Percentiles rank a stretch among this genome's conserved stretches.
Conservation (phyloP, 2,888 invertebrate species). For the Timandra comae region DNA sequence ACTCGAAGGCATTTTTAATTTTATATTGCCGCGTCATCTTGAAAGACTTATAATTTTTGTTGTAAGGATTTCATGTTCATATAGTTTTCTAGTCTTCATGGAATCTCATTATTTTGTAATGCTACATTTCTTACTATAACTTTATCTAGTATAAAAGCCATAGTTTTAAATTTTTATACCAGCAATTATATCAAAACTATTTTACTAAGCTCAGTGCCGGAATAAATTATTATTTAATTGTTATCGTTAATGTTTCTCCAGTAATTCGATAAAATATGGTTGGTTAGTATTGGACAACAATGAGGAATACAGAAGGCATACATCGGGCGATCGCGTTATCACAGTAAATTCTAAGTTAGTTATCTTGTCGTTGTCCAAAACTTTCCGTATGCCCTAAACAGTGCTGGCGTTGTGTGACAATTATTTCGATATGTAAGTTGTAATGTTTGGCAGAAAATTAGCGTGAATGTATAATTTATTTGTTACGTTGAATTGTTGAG, state of each 20-base stretch:
- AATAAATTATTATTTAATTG: slow-evolving; percentile 32
- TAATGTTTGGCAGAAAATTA: slow-evolving; percentile 65
- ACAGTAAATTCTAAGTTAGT: slow-evolving; percentile 9
- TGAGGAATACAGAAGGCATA: slow-evolving; percentile 23
- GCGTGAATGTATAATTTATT: slow-evolving; percentile 70
- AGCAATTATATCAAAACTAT: slow-evolving; percentile 18
- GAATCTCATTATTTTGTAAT: slow-evolving; percentile 69
- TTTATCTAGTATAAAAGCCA: slow-evolving; percentile 45
- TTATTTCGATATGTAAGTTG: slow-evolving; percentile 61
- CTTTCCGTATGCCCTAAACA: slow-evolving; percentile 31
- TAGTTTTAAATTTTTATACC: slow-evolving; percentile 50
- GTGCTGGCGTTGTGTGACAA: slow-evolving; percentile 60
- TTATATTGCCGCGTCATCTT: slow-evolving; percentile 70
- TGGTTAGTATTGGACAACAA: slow-evolving; percentile 31
- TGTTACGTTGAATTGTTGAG: slow-evolving; percentile 69
- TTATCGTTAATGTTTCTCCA: slow-evolving; percentile 26
- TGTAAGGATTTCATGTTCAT: slow-evolving; percentile 76
- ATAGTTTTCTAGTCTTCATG: slow-evolving; percentile 75
- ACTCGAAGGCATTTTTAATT: slow-evolving; percentile 66
- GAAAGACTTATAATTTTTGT: slow-evolving; percentile 68
- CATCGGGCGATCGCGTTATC: no score
- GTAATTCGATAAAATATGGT: slow-evolving; percentile 26
- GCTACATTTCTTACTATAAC: slow-evolving; percentile 53
- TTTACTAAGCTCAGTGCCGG: slow-evolving; percentile 48
- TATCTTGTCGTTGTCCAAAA: slow-evolving; percentile 29